Base-by-base conservation (phyloP, 2,113 vertebrate species). In the Centropristis striata region DNA sequence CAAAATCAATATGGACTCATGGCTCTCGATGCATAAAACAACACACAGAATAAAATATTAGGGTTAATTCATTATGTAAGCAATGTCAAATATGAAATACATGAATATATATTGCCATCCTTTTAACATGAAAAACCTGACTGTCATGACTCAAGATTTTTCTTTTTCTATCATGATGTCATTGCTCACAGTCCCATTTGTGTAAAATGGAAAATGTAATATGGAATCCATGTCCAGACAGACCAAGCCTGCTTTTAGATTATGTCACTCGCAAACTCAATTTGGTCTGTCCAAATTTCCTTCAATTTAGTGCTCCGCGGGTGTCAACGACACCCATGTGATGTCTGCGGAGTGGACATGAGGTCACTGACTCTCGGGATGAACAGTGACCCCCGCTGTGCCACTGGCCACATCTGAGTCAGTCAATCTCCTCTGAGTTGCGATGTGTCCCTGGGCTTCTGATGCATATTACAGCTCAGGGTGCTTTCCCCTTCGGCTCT, bases 401-500 rank as follows among this genome's bases (percentile, higher is more conserved):
- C 84, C 84, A 80, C 75, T 86, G 78, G 79, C 85, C 67, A 83
- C 61, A 51, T 88, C 73, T 73, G 81, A 75, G 78, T 89, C 86
- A 85, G 77, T 92, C 88, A 86, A 66, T 89, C 80, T 51, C 86
- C 41, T 72, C 51, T 8, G 14, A 66, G 67, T 78, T 70, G 63
- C 25, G 9, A 69, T 68, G 59, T 63, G 75, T 73, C 85, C 84
- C 57, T 81, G 83, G 78, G 86, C 67, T 68, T 73, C 71, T 89
- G 91, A 92, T 90, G 85, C 80, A 71, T 83, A 81, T 90, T 88
- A 80, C 69, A 71, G 79, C 87, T 70, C 70, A 4, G 73, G 80
- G 83, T 70, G 25, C 71, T 74, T 32, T 80, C 74, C 63, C 80
- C 78, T 36, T 67, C 6, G 21, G 72, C 71, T 80, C 82, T 85